phyloP scores from a whole-genome alignment of 2,797 vertebrate genomes.

The Manis javanica region DNA sequence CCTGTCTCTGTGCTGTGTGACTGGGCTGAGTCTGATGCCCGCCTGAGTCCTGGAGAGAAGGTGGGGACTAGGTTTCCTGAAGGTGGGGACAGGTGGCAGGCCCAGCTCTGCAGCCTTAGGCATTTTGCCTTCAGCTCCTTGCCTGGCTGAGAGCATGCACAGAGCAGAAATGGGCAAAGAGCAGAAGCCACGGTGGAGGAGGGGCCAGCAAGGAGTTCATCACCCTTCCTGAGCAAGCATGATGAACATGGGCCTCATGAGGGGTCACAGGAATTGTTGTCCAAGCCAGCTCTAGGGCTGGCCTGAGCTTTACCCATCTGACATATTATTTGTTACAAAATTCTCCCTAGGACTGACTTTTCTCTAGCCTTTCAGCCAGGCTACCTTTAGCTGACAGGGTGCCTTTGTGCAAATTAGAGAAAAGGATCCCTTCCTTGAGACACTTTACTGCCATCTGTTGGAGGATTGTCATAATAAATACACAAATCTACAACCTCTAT shows the following conservation, averaged over 20 bases:
- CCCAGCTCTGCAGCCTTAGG: neutral
- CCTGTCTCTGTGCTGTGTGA: too few species aligned
- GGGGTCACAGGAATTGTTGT: neutral
- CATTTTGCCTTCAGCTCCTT: neutral
- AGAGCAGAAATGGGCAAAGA: neutral
- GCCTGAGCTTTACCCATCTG: neutral
- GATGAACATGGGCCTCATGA: neutral
- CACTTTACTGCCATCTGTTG: conserved; percentile 75
- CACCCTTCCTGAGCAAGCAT: neutral
- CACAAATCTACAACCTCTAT: neutral
- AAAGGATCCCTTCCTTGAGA: conserved; percentile 42
- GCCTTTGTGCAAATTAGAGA: neutral
- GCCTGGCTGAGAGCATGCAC: neutral
- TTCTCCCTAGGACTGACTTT: conserved; percentile 14
- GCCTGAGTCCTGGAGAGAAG: neutral
- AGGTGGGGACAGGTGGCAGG: neutral
- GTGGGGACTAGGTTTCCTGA: neutral
- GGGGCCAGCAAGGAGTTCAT: too few species aligned
- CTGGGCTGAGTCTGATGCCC: neutral
- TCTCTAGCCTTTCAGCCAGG: neutral
- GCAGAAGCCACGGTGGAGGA: neutral
- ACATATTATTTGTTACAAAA: neutral
- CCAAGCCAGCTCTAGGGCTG: neutral
- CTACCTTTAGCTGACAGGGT: neutral
- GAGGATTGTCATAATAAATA: neutral